These are phyloP conservation scores for Maylandia zebra DNA, from an alignment of 2,113 vertebrate species.

Conservation along the genomic window DNA sequence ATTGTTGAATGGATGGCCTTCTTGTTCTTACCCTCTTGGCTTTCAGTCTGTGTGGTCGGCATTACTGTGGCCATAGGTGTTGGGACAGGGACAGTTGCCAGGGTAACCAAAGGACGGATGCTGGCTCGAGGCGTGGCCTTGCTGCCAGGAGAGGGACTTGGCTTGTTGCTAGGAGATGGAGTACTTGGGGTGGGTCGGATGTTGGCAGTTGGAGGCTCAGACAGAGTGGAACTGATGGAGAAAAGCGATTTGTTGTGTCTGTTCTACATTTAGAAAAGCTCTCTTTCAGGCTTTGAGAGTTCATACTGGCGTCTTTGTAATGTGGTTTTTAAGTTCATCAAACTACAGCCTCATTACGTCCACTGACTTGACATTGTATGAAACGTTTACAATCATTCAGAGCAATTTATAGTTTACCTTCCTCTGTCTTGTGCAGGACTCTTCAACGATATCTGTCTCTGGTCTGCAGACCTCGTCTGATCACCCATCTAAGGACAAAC, in stretches of 20 bases:
- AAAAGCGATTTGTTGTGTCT: neutral
- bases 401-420: constrained; percentile 70
- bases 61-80: constrained; percentile 97
- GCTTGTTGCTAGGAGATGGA: constrained; percentile 71
- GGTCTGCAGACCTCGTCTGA: constrained; percentile 75
- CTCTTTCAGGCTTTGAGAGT: neutral
- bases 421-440: constrained; percentile 87
- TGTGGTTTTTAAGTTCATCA: neutral
- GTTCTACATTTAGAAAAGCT: neutral
- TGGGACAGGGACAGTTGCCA: constrained; percentile 82
- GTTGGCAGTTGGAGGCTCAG: constrained; percentile 95
- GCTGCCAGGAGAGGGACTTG: constrained; percentile 78
- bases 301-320: neutral
- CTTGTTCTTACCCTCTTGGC: constrained; percentile 81
- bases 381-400: neutral
- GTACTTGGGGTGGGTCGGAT: constrained; percentile 97
- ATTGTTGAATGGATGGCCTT: neutral
- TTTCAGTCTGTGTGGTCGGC: constrained; percentile 95
- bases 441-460: constrained; percentile 85
- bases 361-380: neutral
- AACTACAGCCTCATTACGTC: neutral
- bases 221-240: constrained; percentile 77
- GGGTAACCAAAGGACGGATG: constrained; percentile 96
- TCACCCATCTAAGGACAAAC: constrained; percentile 58
- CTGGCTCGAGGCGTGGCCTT: constrained; percentile 94